phyloP scores from a whole-genome alignment of 2,888 invertebrate species.

The Dasypolia templi region DNA sequence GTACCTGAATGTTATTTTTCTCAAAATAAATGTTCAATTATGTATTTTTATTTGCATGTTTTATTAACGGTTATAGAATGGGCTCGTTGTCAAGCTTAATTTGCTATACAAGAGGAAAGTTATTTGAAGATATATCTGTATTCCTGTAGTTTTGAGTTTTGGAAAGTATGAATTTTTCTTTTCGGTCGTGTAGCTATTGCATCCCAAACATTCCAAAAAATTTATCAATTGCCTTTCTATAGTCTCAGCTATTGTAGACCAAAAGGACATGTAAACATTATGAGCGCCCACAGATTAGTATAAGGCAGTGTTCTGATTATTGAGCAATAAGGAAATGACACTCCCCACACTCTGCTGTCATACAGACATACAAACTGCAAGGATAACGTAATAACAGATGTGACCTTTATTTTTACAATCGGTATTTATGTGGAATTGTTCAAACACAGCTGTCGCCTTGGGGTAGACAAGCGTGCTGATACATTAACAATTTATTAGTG shows the following conservation, averaged over 20 bases:
- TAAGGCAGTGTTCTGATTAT: neutral
- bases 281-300: neutral
- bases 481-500: constrained; percentile 32
- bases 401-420: constrained; percentile 70
- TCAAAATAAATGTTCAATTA: constrained; percentile 82
- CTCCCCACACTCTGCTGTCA: neutral
- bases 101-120: neutral
- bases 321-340: neutral
- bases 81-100: no score
- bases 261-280: neutral
- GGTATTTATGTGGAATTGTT: constrained; percentile 42
- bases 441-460: constrained; percentile 73
- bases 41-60: constrained; percentile 82
- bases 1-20: constrained; percentile 82
- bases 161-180: neutral
- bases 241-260: neutral
- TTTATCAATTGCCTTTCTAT: no score
- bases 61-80: constrained; percentile 61
- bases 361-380: constrained; percentile 29
- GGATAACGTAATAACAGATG: constrained; percentile 69
- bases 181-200: neutral
- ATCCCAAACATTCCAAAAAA: neutral
- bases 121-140: neutral
- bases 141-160: neutral
- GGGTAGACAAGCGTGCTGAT: constrained; percentile 11